These are phyloP conservation scores for Nannoperca obscura DNA, from an alignment of 2,797 vertebrate species.

Conservation along the genomic window DNA sequence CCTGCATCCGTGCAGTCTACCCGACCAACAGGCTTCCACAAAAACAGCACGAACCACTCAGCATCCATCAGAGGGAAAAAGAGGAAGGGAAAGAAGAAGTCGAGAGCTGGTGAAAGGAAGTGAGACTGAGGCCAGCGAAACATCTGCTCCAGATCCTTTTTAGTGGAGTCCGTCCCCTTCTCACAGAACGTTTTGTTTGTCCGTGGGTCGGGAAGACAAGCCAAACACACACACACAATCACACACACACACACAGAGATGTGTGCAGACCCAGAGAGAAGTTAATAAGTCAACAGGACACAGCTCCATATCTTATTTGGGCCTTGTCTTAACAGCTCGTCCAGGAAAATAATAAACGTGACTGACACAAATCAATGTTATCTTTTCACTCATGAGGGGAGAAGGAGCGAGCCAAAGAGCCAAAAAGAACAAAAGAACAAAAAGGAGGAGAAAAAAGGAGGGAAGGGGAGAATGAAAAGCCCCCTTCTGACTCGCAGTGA, in stretches of 20 bases:
- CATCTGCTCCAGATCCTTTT: conserved; percentile 85
- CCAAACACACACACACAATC: conserved; percentile 49
- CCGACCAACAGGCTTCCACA: conserved; percentile 53
- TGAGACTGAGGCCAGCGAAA: conserved; percentile 82
- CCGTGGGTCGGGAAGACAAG: conserved; percentile 66
- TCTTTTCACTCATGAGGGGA: conserved; percentile 82
- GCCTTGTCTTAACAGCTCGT: conserved; percentile 69
- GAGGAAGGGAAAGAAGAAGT: conserved; percentile 88
- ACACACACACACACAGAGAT: conserved; percentile 54
- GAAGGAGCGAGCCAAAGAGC: conserved; percentile 71
- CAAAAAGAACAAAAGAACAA: conserved; percentile 71
- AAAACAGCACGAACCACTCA: conserved; percentile 62
- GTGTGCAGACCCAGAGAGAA: conserved; percentile 64
- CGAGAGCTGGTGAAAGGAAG: conserved; percentile 82
- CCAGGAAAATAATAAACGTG: conserved; percentile 77
- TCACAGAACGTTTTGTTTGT: conserved; percentile 77
- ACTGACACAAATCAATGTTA: conserved; percentile 84
- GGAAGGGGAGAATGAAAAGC: conserved; percentile 79
- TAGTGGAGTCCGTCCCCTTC: conserved; percentile 61
- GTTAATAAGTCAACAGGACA: conserved; percentile 83
- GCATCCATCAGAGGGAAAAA: conserved; percentile 70
- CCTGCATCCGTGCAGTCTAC: conserved; percentile 34
- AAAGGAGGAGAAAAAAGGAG: conserved; percentile 69
- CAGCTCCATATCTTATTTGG: conserved; percentile 79
- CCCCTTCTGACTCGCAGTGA: conserved; percentile 82